These are phyloP conservation scores for Resseliella maxima DNA, from an alignment of 2,888 invertebrate genomes.

Conservation along the genomic window DNA sequence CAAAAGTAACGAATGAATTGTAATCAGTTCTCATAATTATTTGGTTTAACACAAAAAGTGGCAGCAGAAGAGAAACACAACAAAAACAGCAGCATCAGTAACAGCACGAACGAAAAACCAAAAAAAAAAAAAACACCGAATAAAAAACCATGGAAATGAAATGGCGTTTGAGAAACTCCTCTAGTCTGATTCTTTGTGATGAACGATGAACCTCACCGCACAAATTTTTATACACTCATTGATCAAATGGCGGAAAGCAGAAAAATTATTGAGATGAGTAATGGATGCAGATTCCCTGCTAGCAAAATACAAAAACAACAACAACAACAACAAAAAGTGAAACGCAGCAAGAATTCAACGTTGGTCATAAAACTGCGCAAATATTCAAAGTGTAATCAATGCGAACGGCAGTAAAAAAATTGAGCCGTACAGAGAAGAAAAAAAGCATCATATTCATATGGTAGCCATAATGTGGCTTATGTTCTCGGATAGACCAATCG, in stretches of 20 bases:
- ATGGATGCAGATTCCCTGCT: constrained; percentile 15
- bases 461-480: background rate
- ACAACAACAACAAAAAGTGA: background rate
- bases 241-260: constrained; percentile 13
- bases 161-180: background rate
- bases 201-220: background rate
- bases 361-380: background rate
- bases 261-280: constrained; percentile 24
- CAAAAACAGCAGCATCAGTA: too few species aligned
- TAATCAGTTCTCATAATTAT: constrained; percentile 53
- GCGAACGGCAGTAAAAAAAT: background rate
- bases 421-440: background rate
- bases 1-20: constrained; percentile 1
- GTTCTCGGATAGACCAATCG: background rate
- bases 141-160: background rate
- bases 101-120: too few species aligned
- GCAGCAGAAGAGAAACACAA: background rate
- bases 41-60: constrained; percentile 5
- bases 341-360: background rate
- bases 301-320: constrained; percentile 2
- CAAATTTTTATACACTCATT: constrained; percentile 21
- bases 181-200: background rate
- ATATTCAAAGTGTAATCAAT: background rate
- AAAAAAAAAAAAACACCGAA: background rate
- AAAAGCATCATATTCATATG: background rate